Evolutionary conservation across 2,888 invertebrate genomes (phyloP).

Genomic region (Labia minor): DNA sequence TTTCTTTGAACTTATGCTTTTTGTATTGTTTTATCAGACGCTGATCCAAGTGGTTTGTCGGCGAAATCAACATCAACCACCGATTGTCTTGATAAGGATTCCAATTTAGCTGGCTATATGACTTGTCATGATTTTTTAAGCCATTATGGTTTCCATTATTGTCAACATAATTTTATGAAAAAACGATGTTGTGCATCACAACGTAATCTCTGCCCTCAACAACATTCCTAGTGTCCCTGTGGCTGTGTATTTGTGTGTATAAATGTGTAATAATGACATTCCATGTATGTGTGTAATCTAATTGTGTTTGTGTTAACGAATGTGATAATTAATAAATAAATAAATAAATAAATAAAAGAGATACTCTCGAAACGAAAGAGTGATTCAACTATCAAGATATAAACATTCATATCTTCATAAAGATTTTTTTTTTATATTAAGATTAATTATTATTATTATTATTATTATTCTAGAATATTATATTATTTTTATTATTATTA

Average conservation of each 20-base stretch:
- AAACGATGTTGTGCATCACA: constrained; percentile 40
- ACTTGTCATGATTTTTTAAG: constrained; percentile 38
- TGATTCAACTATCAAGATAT: too few species aligned
- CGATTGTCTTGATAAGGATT: constrained; percentile 32
- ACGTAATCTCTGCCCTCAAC: constrained; percentile 14
- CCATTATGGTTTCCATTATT: constrained; percentile 39
- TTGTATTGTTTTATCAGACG: too few species aligned
- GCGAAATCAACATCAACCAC: constrained; percentile 26
- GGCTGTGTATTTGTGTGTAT: background rate
- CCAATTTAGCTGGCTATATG: constrained; percentile 34
- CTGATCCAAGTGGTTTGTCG: background rate
- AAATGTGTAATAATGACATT: background rate
- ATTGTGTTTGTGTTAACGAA: background rate
- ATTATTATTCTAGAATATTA: too few species aligned
- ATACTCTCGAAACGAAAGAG: background rate
- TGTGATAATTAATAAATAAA: background rate
- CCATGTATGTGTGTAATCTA: background rate
- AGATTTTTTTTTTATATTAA: too few species aligned
- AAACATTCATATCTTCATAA: too few species aligned
- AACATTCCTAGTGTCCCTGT: constrained; percentile 1
- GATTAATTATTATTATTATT: too few species aligned
- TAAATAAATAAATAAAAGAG: background rate
- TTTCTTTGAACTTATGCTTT: too few species aligned
- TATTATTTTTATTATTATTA: too few species aligned
- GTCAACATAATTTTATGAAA: constrained; percentile 38